Conservation (phyloP, 2,113 vertebrate species). For the Merops nubicus region DNA sequence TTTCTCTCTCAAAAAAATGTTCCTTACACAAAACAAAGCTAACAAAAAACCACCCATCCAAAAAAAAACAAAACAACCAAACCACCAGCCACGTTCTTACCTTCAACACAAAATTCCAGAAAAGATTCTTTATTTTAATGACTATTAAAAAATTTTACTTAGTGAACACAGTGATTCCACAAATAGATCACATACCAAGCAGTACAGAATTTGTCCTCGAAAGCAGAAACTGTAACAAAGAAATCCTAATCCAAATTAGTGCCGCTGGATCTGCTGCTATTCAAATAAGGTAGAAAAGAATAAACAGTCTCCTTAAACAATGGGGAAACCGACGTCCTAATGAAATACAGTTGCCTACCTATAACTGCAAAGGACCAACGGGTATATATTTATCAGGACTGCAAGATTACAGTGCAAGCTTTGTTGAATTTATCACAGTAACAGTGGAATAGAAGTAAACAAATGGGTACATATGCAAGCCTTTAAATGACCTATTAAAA, state of each 20-base stretch:
- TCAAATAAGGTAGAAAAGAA: neutral
- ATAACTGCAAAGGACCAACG: neutral
- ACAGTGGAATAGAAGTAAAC: neutral
- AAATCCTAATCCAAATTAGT: neutral
- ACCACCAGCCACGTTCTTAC: neutral
- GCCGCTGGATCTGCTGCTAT: neutral
- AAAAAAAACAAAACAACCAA: too few relatives aligned
- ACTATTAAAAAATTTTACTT: neutral
- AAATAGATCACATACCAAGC: neutral
- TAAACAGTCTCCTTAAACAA: neutral
- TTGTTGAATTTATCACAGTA: neutral
- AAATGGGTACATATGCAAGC: neutral
- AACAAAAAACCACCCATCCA: accelerated
- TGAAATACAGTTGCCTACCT: neutral
- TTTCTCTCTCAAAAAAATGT: neutral
- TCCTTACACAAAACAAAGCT: neutral
- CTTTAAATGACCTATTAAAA: neutral
- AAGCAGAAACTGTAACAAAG: neutral
- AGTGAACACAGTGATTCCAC: neutral
- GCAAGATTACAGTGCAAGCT: neutral
- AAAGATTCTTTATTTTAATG: neutral
- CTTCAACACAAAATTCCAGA: neutral
- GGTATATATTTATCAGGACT: neutral
- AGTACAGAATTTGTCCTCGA: neutral
- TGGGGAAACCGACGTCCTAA: neutral